These are phyloP conservation scores for Acleris holmiana DNA, from an alignment of 2,888 invertebrate genomes.

Conservation along the genomic window DNA sequence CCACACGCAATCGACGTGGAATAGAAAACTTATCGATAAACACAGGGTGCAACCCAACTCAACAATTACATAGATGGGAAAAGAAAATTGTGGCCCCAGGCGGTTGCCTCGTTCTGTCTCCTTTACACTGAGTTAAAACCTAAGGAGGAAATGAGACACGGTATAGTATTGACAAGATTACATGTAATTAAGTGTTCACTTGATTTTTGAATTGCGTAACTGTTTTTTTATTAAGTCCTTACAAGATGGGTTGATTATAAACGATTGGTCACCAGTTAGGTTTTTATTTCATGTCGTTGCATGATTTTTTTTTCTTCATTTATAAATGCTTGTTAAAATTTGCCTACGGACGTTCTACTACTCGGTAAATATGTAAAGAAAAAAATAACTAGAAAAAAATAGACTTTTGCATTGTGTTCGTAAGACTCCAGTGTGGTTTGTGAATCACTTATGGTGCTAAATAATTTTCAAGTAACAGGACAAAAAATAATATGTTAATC, in stretches of 20 bases:
- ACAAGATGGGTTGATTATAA: not conserved
- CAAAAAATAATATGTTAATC: no score
- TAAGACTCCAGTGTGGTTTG: no score
- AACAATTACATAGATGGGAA: slow-evolving; percentile 63
- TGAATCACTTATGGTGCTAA: no score
- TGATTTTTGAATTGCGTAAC: slow-evolving; percentile 40
- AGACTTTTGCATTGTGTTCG: no score
- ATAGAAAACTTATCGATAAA: slow-evolving; percentile 60
- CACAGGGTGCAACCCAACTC: slow-evolving; percentile 52
- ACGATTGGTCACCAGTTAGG: no score
- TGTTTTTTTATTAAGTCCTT: slow-evolving; percentile 7
- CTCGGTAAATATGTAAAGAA: no score
- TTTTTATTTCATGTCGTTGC: no score
- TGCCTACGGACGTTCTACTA: no score
- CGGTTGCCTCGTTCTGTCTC: slow-evolving; percentile 50
- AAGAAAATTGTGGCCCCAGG: slow-evolving; percentile 55
- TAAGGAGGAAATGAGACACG: slow-evolving; percentile 7
- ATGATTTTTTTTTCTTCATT: no score
- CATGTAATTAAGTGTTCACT: slow-evolving; percentile 46
- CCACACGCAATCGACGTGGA: slow-evolving; percentile 47
- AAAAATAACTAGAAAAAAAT: no score
- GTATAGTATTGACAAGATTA: slow-evolving; percentile 53
- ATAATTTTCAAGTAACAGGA: no score
- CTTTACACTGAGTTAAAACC: slow-evolving; percentile 40
- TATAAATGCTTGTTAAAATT: no score